Evolutionary conservation across 2,113 vertebrate species (phyloP).

Genomic region (Catharus fuscescens): DNA sequence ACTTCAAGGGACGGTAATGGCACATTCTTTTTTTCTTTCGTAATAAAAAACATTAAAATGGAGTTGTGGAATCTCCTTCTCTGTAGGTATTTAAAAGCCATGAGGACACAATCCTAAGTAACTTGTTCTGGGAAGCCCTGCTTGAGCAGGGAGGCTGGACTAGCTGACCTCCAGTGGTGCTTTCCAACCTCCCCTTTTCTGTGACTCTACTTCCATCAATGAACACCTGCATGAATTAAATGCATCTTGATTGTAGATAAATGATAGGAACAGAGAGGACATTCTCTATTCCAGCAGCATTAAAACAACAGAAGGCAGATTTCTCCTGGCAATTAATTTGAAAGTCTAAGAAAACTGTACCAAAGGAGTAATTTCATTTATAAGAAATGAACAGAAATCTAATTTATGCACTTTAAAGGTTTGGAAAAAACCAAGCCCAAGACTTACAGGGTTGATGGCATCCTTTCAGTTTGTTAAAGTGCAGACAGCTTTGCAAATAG

Average conservation of each 20-base stretch:
- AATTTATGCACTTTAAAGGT: neutral
- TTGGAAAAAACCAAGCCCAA: neutral
- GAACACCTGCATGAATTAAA: neutral
- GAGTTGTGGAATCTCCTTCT: neutral
- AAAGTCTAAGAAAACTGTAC: neutral
- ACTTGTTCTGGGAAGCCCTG: neutral
- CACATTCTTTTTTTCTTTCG: neutral
- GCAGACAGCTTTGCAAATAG: conserved; percentile 39
- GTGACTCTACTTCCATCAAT: neutral
- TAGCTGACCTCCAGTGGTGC: neutral
- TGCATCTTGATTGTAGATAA: neutral
- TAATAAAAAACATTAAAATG: neutral
- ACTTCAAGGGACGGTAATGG: neutral
- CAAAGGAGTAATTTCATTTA: neutral
- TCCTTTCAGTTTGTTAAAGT: neutral
- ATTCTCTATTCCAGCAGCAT: neutral
- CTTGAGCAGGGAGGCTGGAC: neutral
- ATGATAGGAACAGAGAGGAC: neutral
- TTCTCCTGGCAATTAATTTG: neutral
- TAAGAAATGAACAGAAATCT: neutral
- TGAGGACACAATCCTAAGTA: neutral
- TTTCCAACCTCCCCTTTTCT: neutral
- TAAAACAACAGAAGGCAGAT: neutral
- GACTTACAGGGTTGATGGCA: neutral
- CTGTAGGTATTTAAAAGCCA: neutral